Conservation (phyloP, 2,797 vertebrate species). For the Arvicola amphibius region DNA sequence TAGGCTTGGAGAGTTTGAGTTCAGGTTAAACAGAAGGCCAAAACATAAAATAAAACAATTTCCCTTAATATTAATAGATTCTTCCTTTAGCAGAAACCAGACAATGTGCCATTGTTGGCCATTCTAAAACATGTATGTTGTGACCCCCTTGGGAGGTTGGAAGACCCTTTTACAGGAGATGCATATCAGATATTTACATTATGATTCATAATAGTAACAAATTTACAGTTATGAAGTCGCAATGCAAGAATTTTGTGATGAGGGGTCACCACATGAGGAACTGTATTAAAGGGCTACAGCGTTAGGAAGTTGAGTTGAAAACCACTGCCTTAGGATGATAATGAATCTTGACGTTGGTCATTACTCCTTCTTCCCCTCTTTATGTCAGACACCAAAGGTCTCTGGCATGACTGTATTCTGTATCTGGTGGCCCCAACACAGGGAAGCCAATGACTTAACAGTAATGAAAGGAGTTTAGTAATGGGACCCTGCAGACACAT, state of each 20-base stretch:
- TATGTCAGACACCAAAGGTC: background rate
- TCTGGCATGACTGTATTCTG: background rate
- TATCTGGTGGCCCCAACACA: background rate
- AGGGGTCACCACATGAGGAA: no score
- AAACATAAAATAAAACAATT: background rate
- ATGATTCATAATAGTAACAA: background rate
- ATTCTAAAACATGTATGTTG: background rate
- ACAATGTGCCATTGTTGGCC: background rate
- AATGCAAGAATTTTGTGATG: no score
- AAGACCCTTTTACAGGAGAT: no score
- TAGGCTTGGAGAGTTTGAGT: background rate
- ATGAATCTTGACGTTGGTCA: background rate
- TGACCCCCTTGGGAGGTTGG: no score
- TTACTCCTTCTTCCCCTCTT: no score
- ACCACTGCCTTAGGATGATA: background rate
- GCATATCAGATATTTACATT: background rate
- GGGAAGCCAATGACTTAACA: background rate
- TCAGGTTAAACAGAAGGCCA: background rate
- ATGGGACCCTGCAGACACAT: background rate
- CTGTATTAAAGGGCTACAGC: no score
- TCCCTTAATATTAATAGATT: background rate
- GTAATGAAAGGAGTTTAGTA: background rate
- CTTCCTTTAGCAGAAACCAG: background rate
- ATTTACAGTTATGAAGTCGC: background rate
- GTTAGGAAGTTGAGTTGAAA: no score